phyloP scores from a whole-genome alignment of 2,888 invertebrate genomes.

The Folsomia candida region DNA sequence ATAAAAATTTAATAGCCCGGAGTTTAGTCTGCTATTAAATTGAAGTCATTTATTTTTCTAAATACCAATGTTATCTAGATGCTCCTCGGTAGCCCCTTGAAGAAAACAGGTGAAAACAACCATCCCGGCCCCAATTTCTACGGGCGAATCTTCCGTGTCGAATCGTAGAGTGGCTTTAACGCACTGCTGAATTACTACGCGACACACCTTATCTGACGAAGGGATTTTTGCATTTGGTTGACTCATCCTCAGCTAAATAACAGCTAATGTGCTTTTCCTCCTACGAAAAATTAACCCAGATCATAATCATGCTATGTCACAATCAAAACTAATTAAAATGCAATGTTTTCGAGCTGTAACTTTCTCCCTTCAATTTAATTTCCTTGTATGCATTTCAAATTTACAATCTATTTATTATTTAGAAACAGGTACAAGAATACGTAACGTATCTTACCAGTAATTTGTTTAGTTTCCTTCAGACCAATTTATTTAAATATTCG shows the following conservation, averaged over 20 bases:
- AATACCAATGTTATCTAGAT: conserved; percentile 52
- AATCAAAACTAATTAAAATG: neutral
- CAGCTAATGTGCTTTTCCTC: too few species aligned
- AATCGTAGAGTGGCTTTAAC: conserved; percentile 36
- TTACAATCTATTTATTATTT: too few species aligned
- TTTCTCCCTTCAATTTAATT: neutral
- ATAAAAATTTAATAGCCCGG: neutral
- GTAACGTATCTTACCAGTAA: too few species aligned
- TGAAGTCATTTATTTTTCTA: neutral
- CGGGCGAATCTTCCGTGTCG: conserved; percentile 40
- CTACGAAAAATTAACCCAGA: neutral
- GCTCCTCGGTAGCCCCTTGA: conserved; percentile 53
- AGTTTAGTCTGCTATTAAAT: neutral
- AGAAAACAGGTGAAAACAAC: conserved; percentile 55
- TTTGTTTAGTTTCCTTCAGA: too few species aligned
- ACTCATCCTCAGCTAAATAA: neutral
- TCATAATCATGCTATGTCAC: neutral
- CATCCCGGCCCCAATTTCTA: conserved; percentile 53
- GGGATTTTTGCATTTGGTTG: neutral
- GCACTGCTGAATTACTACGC: conserved; percentile 46
- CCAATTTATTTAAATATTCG: too few species aligned
- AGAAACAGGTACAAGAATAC: too few species aligned
- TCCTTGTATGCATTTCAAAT: too few species aligned
- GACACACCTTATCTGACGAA: conserved; percentile 39
- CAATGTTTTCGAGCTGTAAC: neutral